Conservation (phyloP, 2,113 vertebrate genomes). For the Chelonoidis abingdonii region DNA sequence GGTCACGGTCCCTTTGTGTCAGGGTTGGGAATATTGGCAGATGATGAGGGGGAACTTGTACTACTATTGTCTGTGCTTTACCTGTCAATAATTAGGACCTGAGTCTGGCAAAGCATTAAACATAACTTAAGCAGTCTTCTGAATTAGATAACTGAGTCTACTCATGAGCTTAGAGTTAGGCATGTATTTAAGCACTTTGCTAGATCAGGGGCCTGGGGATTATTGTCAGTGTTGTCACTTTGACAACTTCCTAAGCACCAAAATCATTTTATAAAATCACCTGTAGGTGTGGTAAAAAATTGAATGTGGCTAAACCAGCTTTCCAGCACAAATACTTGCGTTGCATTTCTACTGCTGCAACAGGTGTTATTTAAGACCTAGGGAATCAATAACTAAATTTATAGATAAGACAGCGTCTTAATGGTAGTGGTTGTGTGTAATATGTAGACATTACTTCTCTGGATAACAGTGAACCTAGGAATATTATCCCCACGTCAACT, state of each 20-base stretch:
- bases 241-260: background rate
- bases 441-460: background rate
- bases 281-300: background rate
- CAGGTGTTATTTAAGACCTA: constrained; percentile 1
- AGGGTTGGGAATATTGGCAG: background rate
- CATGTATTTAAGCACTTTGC: background rate
- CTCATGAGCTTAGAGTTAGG: background rate
- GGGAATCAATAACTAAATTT: constrained; percentile 33
- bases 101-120: background rate
- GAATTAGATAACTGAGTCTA: background rate
- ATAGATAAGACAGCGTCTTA: constrained; percentile 12
- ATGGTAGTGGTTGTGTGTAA: background rate
- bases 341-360: constrained; percentile 43
- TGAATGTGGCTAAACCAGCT: background rate
- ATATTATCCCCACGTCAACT: background rate
- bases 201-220: background rate
- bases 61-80: background rate
- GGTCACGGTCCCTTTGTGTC: background rate
- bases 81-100: background rate
- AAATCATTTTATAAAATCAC: background rate
- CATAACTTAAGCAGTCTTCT: accelerated
- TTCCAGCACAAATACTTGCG: background rate
- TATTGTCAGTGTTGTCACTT: background rate
- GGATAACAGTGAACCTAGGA: background rate
- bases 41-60: accelerated